Conservation (phyloP, 2,888 invertebrate genomes). For the Harpagoxenus sublaevis region DNA sequence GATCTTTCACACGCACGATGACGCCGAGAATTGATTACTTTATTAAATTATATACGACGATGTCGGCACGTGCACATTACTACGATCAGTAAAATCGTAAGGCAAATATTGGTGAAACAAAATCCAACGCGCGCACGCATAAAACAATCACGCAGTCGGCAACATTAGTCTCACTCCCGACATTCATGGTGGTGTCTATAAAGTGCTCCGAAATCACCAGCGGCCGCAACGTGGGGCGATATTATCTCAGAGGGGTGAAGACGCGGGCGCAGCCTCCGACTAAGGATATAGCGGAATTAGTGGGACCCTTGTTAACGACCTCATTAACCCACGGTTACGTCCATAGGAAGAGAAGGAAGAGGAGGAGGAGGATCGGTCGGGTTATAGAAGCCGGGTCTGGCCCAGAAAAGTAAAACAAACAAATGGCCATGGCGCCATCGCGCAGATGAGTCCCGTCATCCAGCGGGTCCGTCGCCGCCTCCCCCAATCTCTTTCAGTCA, state of each 20-base stretch:
- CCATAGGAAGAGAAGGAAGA: constrained; percentile 53
- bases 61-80: neutral
- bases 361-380: constrained; percentile 57
- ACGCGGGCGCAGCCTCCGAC: constrained; percentile 48
- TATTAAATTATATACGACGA: constrained; percentile 9
- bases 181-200: constrained; percentile 13
- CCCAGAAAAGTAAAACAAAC: constrained; percentile 84
- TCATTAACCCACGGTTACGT: constrained; percentile 80
- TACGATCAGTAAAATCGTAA: neutral
- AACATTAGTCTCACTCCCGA: constrained; percentile 15
- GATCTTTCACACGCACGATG: neutral
- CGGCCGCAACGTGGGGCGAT: constrained; percentile 65
- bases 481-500: constrained; percentile 19
- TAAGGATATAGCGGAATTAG: constrained; percentile 74
- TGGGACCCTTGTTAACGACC: constrained; percentile 81
- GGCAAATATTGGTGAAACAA: constrained; percentile 7
- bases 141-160: neutral
- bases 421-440: constrained; percentile 85
- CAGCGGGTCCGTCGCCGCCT: constrained; percentile 58
- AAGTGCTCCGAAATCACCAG: constrained; percentile 47
- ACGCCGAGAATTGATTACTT: neutral
- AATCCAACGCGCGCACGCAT: neutral
- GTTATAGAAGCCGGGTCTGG: constrained; percentile 61
- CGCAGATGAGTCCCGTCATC: constrained; percentile 85
- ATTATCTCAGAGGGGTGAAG: constrained; percentile 64